Base-by-base conservation (phyloP, 2,797 vertebrate genomes). In the Parotocinclus haroldoi region DNA sequence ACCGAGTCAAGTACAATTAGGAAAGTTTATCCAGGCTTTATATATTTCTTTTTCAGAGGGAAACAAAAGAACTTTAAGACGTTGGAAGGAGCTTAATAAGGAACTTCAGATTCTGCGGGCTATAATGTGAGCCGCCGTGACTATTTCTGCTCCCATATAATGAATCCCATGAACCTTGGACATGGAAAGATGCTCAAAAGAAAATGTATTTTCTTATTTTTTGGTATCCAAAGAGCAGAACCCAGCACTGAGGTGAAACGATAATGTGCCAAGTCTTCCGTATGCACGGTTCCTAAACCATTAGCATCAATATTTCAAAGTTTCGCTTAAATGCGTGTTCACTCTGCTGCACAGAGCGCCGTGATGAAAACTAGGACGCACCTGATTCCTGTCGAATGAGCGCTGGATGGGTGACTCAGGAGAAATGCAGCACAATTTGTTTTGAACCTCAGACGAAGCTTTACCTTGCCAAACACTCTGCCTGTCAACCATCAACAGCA, bases 321-420 rank as follows among this genome's bases (percentile, higher is more conserved):
- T 36, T 38, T 70, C 14, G n/a, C 16, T 39, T 63, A 19, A 37
- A 46, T 27, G 27, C 39, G 10, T 42, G 8, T 42, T 42, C 40
- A 50, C 18, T 39, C 18, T 11, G 16, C 40, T 7, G 18, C 13
- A 7, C 37, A 3, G 42, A 40, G 36, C 44, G 42, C 19, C 44
- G 44, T 56, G 51, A 66, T 27, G 56, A 56, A 73, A 73, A 71
- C 39, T 61, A 54, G 75, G 58, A 54, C 63, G 0, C 27, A 12
- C 45, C 18, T 71, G 39, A 42, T 77, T 68, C 53, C 66, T 58
- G 58, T 56, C 17, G 14, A 67, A 68, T 57, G 37, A 59, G 37
- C 64, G 63, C 49, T 14, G 65, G 16, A 14, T 17, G 52, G 16
- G 53, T 66, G 58, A 46, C 46, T 46, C 54, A 63, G 49, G 8